Evolutionary conservation across 1,140 invertebrate species (phyloP).

Genomic region (Tetraneura akinire): DNA sequence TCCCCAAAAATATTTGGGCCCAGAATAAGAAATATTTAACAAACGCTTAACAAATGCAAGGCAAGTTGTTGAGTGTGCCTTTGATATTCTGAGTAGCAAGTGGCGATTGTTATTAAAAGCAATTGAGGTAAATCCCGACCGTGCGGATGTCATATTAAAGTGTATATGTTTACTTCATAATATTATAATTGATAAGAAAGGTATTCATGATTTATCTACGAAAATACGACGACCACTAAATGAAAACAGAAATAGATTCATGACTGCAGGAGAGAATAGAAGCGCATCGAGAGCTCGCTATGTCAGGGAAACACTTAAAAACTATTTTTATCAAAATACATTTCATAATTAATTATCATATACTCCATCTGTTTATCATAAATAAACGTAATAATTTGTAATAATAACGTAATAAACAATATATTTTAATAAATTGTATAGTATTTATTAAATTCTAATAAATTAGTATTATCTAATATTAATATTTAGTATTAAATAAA

Average conservation of each 20-base stretch:
- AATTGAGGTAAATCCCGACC: slow-evolving; percentile 7
- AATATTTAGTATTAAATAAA: slow-evolving; percentile 6
- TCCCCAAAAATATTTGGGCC: slow-evolving; percentile 29
- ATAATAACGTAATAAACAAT: slow-evolving; percentile 7
- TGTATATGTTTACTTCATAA: slow-evolving; percentile 9
- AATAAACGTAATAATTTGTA: no score
- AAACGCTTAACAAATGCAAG: slow-evolving; percentile 11
- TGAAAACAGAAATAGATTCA: slow-evolving; percentile 8
- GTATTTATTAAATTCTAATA: slow-evolving; percentile 9
- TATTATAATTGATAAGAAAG: slow-evolving; percentile 9
- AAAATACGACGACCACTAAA: slow-evolving; percentile 3
- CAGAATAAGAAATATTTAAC: slow-evolving; percentile 20
- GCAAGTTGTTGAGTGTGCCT: slow-evolving; percentile 7
- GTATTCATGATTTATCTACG: slow-evolving; percentile 8
- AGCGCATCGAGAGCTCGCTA: slow-evolving; percentile 1
- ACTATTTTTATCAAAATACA: slow-evolving; percentile 13
- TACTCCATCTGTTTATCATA: slow-evolving; percentile 12
- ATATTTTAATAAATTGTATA: slow-evolving; percentile 13
- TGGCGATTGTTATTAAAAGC: slow-evolving; percentile 11
- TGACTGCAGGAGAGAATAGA: slow-evolving; percentile 11
- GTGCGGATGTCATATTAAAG: slow-evolving; percentile 11
- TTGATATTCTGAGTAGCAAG: slow-evolving; percentile 4
- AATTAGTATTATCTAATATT: slow-evolving; percentile 10
- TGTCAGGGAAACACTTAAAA: slow-evolving; percentile 11
- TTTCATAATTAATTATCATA: slow-evolving; percentile 5